Evolutionary conservation across 2,797 vertebrate genomes (phyloP), one percentile per base, ranked within the genome.

Genomic region (Sternarchorhynchus goeldii): DNA sequence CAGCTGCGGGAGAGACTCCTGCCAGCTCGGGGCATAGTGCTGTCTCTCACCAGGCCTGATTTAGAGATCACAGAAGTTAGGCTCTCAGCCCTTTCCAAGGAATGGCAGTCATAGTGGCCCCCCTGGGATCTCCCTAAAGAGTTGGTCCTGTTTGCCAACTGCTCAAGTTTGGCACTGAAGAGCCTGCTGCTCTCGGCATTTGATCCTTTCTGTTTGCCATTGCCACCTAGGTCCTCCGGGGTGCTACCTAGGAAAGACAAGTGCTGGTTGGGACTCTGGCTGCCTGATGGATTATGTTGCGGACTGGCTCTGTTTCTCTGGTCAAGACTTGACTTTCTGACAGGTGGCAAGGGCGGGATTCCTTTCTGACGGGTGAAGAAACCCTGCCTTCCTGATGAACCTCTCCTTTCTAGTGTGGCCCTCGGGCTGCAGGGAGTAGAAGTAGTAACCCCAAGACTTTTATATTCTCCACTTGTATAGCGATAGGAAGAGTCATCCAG

Each of bases 301-400:
- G 93, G 93, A 53, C 95, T 94, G 56, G 92, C 93, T 86, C 96
- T 92, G 87, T 99, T 99, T 79, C 93, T 95, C 89, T 98, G 96
- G 84, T 99, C 98, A 57, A 99, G 88, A 87, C 98, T 99, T 63
- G 98, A 99, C 88, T 98, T 99, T 8, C 98, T 92, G 50, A 99
- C 90, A 0, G 98, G 98, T 10, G 98, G 98, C 68, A 98, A 86
- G 0, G 98, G 98, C 6, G 98, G 98, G 0, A 92, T 95, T 69
- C 95, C 97, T 73, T 96, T 98, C 78, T 95, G 96, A 75, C 96
- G 94, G 73, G 95, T 90, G 67, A 96, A 93, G 81, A 96, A 90
- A 20, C 95, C 91, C 21, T 94, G 95, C 84, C 94, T 97, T 32
- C 94, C 95, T 1, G 90, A 94, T 0, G 91, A 94, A 25, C 93